Percentiles rank a stretch among this genome's conserved stretches.
These are phyloP conservation scores for Chionodraco myersi DNA, from an alignment of 2,113 vertebrate species.

Conservation along the genomic window DNA sequence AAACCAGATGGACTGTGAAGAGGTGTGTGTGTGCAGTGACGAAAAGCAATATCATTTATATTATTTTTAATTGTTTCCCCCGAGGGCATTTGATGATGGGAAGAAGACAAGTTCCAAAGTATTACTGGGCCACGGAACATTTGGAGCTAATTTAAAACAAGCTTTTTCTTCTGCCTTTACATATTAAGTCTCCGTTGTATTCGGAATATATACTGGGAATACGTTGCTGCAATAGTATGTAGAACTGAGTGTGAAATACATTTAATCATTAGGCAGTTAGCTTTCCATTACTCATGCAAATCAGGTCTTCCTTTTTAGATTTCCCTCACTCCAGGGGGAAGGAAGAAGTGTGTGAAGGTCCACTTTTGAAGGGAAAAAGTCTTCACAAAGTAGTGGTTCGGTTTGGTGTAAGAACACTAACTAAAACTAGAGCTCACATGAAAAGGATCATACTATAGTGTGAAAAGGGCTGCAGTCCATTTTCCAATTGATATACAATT, in stretches of 20 bases:
- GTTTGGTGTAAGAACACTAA: neutral
- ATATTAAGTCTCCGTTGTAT: constrained; percentile 9
- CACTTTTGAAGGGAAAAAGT: neutral
- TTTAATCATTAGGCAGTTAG: neutral
- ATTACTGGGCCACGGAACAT: constrained; percentile 55
- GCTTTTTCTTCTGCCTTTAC: neutral
- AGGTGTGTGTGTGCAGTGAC: constrained; percentile 64
- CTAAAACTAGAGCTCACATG: neutral
- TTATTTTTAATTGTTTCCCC: constrained; percentile 83
- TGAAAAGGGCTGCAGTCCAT: too few relatives aligned
- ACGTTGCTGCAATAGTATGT: neutral
- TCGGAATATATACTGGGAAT: neutral
- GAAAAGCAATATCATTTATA: constrained; percentile 79
- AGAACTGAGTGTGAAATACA: neutral
- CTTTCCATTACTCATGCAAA: constrained; percentile 30
- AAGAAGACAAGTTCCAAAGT: constrained; percentile 65
- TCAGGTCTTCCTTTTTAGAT: constrained; percentile 39
- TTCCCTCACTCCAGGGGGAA: constrained; percentile 10
- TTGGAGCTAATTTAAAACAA: constrained; percentile 56
- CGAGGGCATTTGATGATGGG: constrained; percentile 71
- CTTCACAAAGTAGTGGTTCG: neutral
- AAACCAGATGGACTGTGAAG: constrained; percentile 75
- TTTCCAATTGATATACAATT: too few relatives aligned
- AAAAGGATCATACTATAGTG: too few relatives aligned
- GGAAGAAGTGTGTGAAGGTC: constrained; percentile 12